Base-by-base conservation (phyloP, 1,140 invertebrate genomes). In the Bradynema listronoti region DNA sequence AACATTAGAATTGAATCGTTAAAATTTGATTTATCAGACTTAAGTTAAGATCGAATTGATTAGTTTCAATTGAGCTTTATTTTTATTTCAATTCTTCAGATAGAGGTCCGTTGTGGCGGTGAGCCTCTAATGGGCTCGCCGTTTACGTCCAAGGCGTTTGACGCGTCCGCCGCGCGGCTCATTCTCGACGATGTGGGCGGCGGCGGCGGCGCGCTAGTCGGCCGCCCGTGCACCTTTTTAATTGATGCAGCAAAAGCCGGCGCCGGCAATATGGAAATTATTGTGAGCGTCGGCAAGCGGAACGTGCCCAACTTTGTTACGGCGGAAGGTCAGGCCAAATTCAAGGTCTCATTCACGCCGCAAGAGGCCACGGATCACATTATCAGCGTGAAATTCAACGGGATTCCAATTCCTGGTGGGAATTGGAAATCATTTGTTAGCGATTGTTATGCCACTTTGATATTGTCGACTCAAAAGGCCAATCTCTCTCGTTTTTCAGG, bases 281-380 rank as follows among this genome's bases (percentile, higher is more conserved):
- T 95, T 56, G 92, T 98, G 0, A 90, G 91, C 0, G 91, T 94
- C n/a, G 90, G 89, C 74, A 90, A 90, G 2, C 86, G 90, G 73
- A 97, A 96, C 82, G 92, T 98, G 4, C 93, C 93, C 4, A 96
- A 96, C 82, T 96, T 93, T 79, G 92, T 97, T 1, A 89, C 95
- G 76, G 90, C 89, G 41, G 91, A 95, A 83, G 91, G 90, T 25
- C 94, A 96, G 80, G 92, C 92, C 0, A 86, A 88, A 71, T 95
- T 97, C 69, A 80, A 86, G 72, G 92, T 97, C 1, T 94, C 94
- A 79, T 98, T 97, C 79, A 94, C 93, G 72, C 93, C 92, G 0
- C 88, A 89, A 51, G 89, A 91, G 81, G 85, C 89, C 2, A 87
- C 88, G 1, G 63, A 66, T n/a, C 80, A 81, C 61, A 56, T 65